These are phyloP conservation scores for Sceliomorpha sp. DNA, from an alignment of 2,888 invertebrate genomes.

Conservation along the genomic window DNA sequence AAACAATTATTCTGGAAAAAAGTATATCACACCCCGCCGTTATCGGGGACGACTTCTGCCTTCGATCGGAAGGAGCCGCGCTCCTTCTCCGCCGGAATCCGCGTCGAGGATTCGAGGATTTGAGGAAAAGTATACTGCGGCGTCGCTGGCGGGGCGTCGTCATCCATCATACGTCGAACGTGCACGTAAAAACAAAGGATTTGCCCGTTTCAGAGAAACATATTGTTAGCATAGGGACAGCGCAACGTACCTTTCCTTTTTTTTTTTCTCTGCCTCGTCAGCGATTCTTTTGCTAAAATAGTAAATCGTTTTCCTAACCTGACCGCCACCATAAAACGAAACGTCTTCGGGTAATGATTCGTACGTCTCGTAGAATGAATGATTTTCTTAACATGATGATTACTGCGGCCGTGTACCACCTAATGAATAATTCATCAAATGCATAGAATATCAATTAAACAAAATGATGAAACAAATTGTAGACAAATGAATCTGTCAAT, in stretches of 20 bases:
- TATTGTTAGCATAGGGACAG: no score
- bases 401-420: neutral
- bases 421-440: constrained; percentile 42
- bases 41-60: constrained; percentile 6
- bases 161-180: no score
- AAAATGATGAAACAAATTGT: constrained; percentile 38
- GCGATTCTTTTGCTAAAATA: no score
- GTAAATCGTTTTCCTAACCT: neutral
- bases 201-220: no score
- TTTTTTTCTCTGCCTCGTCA: no score
- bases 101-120: no score
- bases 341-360: neutral
- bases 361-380: constrained; percentile 18
- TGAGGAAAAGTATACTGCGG: no score
- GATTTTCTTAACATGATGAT: constrained; percentile 33
- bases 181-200: no score
- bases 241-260: no score
- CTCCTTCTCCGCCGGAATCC: no score
- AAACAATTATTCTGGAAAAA: constrained; percentile 26
- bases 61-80: no score
- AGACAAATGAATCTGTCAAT: constrained; percentile 49
- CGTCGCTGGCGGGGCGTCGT: no score
- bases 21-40: constrained; percentile 9
- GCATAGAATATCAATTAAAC: constrained; percentile 43
- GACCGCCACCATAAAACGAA: neutral